Conservation (phyloP, 2,888 invertebrate genomes). For the Neelides folsomi region DNA sequence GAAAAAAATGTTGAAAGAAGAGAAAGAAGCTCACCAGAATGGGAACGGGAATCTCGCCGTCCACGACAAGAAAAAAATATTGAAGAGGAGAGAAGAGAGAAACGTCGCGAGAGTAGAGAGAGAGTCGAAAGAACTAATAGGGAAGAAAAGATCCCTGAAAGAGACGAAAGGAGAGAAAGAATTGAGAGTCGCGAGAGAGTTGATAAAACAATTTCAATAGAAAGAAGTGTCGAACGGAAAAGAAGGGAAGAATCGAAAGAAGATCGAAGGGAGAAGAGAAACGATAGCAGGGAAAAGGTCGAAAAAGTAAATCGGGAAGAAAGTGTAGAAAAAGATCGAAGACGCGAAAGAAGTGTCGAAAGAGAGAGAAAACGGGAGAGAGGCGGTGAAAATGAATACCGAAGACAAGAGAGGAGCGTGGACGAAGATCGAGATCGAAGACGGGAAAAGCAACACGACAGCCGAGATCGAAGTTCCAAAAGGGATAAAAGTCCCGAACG, state of each 20-base stretch:
- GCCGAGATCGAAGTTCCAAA: too few relatives aligned
- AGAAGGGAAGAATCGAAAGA: constrained; percentile 20
- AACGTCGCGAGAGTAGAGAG: constrained; percentile 4
- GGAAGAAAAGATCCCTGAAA: too few relatives aligned
- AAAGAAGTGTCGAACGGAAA: too few relatives aligned
- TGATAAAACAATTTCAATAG: too few relatives aligned
- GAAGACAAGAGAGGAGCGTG: neutral
- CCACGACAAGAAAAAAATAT: constrained; percentile 29
- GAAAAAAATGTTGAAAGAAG: too few relatives aligned
- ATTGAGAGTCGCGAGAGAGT: too few relatives aligned
- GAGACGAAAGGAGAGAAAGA: too few relatives aligned
- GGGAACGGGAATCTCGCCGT: neutral
- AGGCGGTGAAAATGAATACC: neutral
- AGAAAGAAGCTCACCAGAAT: neutral
- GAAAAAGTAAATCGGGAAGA: neutral
- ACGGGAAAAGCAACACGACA: neutral
- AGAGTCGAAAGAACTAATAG: too few relatives aligned
- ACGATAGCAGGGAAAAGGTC: neutral
- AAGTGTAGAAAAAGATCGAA: neutral
- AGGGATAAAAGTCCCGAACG: too few relatives aligned
- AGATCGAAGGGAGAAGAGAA: constrained; percentile 3
- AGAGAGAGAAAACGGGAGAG: neutral
- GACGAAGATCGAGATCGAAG: neutral
- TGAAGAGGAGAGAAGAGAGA: constrained; percentile 13
- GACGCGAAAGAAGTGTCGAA: neutral